Conservation (phyloP, 1,140 invertebrate species). For the Propsilocerus akamusi region DNA sequence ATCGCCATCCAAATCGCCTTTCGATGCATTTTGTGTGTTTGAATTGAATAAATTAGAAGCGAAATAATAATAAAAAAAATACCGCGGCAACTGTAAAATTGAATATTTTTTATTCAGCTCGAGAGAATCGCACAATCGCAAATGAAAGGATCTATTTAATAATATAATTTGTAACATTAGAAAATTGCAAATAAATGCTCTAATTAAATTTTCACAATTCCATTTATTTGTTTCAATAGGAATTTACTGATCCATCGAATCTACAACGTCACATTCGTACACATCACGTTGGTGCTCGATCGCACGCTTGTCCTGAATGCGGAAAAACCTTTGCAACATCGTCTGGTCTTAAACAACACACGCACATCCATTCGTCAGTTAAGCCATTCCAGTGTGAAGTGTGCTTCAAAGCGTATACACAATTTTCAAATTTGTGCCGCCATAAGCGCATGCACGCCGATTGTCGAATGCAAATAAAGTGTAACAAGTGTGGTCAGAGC, state of each 20-base stretch:
- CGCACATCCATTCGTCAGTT: conserved; percentile 95
- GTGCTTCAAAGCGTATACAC: conserved; percentile 89
- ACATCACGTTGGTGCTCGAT: conserved; percentile 79
- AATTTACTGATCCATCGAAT: conserved; percentile 89
- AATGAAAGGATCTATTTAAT: too few species aligned
- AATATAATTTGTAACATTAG: too few species aligned
- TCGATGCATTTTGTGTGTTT: too few species aligned
- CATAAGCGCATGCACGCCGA: conserved; percentile 97
- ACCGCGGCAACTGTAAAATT: too few species aligned
- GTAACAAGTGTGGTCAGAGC: conserved; percentile 77
- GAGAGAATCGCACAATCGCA: too few species aligned
- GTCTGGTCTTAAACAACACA: conserved; percentile 96
- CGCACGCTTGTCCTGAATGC: conserved; percentile 92
- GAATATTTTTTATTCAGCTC: too few species aligned
- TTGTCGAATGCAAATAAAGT: conserved; percentile 75
- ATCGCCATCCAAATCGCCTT: too few species aligned
- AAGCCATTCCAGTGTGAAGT: conserved; percentile 96
- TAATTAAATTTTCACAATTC: conserved; percentile 4
- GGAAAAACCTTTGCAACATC: conserved; percentile 96
- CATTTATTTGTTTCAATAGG: conserved; percentile 31
- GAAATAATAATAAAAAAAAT: too few species aligned
- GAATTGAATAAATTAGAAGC: too few species aligned
- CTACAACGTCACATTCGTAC: conserved; percentile 89
- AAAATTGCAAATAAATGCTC: too few species aligned
- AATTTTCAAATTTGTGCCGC: conserved; percentile 98